These are phyloP conservation scores for Argyra leucocephala DNA, from an alignment of 2,888 invertebrate species.

Conservation along the genomic window DNA sequence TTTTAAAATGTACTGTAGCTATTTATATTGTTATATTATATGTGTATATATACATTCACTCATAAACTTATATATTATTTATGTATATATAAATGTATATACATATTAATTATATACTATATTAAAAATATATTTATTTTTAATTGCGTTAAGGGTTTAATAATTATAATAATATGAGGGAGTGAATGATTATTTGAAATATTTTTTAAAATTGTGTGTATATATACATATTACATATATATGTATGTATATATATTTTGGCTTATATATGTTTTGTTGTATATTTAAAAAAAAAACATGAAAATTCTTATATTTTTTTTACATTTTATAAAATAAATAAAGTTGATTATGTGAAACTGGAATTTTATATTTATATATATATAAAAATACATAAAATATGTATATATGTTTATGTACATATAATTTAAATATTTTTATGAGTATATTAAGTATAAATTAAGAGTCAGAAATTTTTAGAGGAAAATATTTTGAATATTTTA, in stretches of 20 bases:
- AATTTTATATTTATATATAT: neutral
- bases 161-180: neutral
- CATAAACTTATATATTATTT: neutral
- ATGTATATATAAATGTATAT: neutral
- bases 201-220: neutral
- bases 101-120: neutral
- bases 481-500: neutral
- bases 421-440: too few species aligned
- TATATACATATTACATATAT: neutral
- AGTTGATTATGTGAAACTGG: neutral
- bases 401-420: too few species aligned
- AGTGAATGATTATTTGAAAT: neutral
- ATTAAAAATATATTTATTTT: constrained; percentile 1
- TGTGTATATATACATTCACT: too few species aligned
- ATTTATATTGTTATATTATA: too few species aligned
- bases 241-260: neutral
- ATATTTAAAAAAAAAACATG: too few species aligned
- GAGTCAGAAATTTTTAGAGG: neutral
- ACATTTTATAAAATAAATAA: neutral
- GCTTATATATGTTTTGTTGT: neutral
- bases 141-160: constrained; percentile 6
- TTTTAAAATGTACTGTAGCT: too few species aligned
- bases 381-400: neutral
- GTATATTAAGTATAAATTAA: too few species aligned
- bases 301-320: too few species aligned